These are phyloP conservation scores for Drosophila neoperkinsi DNA, from an alignment of 2,888 invertebrate species.

Conservation along the genomic window DNA sequence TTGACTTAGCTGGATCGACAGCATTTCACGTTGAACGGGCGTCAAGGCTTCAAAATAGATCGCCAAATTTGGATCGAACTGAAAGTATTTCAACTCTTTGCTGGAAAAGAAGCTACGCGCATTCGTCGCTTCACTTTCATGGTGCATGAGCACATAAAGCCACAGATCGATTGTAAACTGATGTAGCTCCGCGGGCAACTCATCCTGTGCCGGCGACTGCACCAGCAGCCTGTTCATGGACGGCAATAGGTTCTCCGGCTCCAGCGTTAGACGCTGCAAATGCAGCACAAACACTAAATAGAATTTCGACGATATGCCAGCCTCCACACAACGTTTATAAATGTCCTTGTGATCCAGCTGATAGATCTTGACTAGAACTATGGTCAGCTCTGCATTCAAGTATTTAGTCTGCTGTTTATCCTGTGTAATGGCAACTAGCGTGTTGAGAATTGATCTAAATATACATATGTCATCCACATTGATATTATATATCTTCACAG, in stretches of 20 bases:
- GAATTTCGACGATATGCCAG: slow-evolving; percentile 73
- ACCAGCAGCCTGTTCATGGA: slow-evolving; percentile 52
- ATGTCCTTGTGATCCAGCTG: slow-evolving; percentile 18
- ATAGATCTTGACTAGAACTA: slow-evolving; percentile 5
- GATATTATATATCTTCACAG: background rate
- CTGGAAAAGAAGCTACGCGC: background rate
- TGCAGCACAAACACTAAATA: slow-evolving; percentile 54
- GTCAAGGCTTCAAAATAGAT: background rate
- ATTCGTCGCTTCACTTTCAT: background rate
- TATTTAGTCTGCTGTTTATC: slow-evolving; percentile 5
- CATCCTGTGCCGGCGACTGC: background rate
- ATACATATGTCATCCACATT: slow-evolving; percentile 48
- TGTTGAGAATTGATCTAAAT: slow-evolving; percentile 44
- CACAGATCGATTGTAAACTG: slow-evolving; percentile 78
- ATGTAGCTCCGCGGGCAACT: slow-evolving; percentile 33
- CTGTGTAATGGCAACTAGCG: slow-evolving; percentile 32
- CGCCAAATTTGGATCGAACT: background rate
- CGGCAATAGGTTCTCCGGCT: slow-evolving; percentile 44
- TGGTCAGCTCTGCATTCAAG: background rate
- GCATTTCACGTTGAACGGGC: background rate
- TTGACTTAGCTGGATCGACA: slow-evolving; percentile 29
- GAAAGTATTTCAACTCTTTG: slow-evolving; percentile 58
- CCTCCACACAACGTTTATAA: slow-evolving; percentile 46
- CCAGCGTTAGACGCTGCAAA: slow-evolving; percentile 61
- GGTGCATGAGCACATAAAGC: slow-evolving; percentile 62